A percentile compares a stretch with the other conserved stretches of the same genome.
phyloP scores from a whole-genome alignment of 2,888 invertebrate genomes.

The Cantharis rustica region DNA sequence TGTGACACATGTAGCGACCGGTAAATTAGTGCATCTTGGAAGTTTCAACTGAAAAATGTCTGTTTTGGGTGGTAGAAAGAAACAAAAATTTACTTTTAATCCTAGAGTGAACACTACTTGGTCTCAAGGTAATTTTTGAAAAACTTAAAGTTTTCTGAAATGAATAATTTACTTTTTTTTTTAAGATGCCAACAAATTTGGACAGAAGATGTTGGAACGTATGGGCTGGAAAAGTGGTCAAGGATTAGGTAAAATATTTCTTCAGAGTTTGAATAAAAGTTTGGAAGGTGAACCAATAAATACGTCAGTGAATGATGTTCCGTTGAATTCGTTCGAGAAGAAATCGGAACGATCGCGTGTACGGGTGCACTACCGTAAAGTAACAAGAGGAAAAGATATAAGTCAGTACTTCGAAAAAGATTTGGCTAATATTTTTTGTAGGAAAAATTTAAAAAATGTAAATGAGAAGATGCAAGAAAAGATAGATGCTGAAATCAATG shows the following conservation, averaged over 20 bases:
- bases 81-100: slow-evolving; percentile 65
- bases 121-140: slow-evolving; percentile 60
- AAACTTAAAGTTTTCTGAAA: background rate
- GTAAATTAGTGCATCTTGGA: background rate
- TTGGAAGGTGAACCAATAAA: slow-evolving; percentile 34
- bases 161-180: slow-evolving; percentile 4
- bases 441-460: slow-evolving; percentile 59
- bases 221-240: slow-evolving; percentile 95
- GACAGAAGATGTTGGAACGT: slow-evolving; percentile 90
- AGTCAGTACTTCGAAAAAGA: slow-evolving; percentile 81
- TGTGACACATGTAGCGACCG: background rate
- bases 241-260: slow-evolving; percentile 81
- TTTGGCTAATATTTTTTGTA: slow-evolving; percentile 82
- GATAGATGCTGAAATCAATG: slow-evolving; percentile 42
- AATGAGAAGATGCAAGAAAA: slow-evolving; percentile 23
- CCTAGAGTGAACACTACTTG: slow-evolving; percentile 65
- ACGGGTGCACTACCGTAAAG: slow-evolving; percentile 88
- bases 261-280: slow-evolving; percentile 60
- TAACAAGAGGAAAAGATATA: slow-evolving; percentile 86
- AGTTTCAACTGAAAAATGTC: slow-evolving; percentile 61
- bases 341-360: slow-evolving; percentile 79
- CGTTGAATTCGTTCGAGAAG: slow-evolving; percentile 69
- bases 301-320: slow-evolving; percentile 31
- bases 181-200: slow-evolving; percentile 80
- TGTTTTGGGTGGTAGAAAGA: slow-evolving; percentile 76